These are phyloP conservation scores for Halictus rubicundus DNA, from an alignment of 1,140 invertebrate genomes.

Conservation along the genomic window DNA sequence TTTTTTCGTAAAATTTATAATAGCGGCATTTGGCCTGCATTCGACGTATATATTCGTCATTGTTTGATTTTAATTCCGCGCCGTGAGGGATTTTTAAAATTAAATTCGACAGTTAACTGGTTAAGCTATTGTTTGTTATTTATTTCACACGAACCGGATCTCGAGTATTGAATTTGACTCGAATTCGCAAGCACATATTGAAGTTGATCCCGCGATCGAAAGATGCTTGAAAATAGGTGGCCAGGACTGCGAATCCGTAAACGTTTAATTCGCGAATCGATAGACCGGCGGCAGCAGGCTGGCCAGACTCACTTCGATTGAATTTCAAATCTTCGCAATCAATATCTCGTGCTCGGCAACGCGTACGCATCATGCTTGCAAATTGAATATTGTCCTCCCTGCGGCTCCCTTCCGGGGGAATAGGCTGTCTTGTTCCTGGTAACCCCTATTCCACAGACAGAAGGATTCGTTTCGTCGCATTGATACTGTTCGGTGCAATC, in stretches of 20 bases:
- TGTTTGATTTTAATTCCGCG: too few relatives aligned
- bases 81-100: too few relatives aligned
- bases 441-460: background rate
- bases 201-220: background rate
- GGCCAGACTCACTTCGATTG: slow-evolving; percentile 42
- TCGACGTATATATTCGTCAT: too few relatives aligned
- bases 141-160: background rate
- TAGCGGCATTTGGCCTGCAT: too few relatives aligned
- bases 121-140: too few relatives aligned
- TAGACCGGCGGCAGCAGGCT: slow-evolving; percentile 25
- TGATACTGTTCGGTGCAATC: background rate
- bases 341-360: slow-evolving; percentile 28
- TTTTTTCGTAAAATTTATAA: too few relatives aligned
- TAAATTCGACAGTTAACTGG: too few relatives aligned
- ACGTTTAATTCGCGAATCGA: slow-evolving; percentile 73
- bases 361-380: slow-evolving; percentile 4
- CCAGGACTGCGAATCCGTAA: slow-evolving; percentile 61
- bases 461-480: background rate
- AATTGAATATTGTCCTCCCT: slow-evolving; percentile 20
- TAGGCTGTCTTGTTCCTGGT: too few relatives aligned
- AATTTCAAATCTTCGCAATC: slow-evolving; percentile 60
- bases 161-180: slow-evolving; percentile 12
- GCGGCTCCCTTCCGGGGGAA: too few relatives aligned
- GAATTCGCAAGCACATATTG: background rate
- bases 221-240: background rate